These are phyloP conservation scores for Ursus arctos DNA, from an alignment of 2,113 vertebrate genomes.

Conservation along the genomic window DNA sequence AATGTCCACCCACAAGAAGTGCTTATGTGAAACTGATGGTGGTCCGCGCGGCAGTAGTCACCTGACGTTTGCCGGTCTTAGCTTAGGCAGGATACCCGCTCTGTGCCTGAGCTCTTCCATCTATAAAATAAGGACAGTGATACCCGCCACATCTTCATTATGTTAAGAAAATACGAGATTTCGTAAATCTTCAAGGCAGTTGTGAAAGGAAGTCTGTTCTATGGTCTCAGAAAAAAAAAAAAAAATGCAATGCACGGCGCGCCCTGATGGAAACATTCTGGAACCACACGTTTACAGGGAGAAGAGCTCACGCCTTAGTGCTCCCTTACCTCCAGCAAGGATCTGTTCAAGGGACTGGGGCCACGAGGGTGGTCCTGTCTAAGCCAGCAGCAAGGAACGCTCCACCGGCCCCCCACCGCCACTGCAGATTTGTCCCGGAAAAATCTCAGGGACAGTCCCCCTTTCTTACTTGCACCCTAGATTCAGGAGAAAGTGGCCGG, in stretches of 20 bases:
- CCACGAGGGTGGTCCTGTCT: not conserved
- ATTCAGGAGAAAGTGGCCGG: too few species aligned
- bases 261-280: not conserved
- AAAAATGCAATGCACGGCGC: accelerated
- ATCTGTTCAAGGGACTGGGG: not conserved
- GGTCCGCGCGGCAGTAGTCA: too few species aligned
- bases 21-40: too few species aligned
- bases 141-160: not conserved
- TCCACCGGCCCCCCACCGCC: too few species aligned
- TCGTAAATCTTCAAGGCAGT: not conserved
- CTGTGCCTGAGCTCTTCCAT: not conserved
- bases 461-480: not conserved
- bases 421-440: not conserved
- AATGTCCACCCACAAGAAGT: too few species aligned
- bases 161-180: not conserved
- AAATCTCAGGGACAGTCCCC: not conserved
- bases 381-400: accelerated
- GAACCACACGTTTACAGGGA: too few species aligned
- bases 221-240: not conserved
- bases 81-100: too few species aligned
- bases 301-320: too few species aligned
- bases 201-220: not conserved
- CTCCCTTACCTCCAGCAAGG: not conserved
- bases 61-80: not conserved
- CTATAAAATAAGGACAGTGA: not conserved